Base-by-base conservation (phyloP, 2,113 vertebrate genomes). In the Cathartes aura region DNA sequence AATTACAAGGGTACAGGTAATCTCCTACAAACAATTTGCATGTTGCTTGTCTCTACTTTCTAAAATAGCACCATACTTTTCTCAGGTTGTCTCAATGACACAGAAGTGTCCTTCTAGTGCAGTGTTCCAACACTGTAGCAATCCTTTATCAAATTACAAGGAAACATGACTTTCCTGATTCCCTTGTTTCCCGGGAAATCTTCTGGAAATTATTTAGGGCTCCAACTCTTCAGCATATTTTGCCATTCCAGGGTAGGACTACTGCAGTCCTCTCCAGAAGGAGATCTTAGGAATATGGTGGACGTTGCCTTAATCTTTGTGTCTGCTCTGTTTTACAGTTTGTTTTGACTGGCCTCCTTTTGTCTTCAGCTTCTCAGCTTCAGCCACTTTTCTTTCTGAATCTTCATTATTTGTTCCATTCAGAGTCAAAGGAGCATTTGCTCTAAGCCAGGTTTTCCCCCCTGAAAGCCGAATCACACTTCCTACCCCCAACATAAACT, bases 291-390 rank as follows among this genome's bases (percentile, higher is more conserved):
- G 6, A 81, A 38, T 66, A 53, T 20, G 8, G 16, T 53, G 8
- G 11, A 40, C 0, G 0, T 64, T 87, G 5, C 14, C 36, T 72
- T 81, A 56, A 63, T 32, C n/a, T 78, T 50, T 68, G 15, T 29
- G 11, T 56, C 10, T 48, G 11, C 23, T 59, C 8, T 75, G 8
- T 9, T 85, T 53, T 68, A 22, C 2, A 36, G 5, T 48, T 73
- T 56, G 16, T 22, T 75, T 81, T 76, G 34, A 73, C 23, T 6
- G 16, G 8, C 7, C 6, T 40, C 21, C 8, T 81, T 80, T 52
- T 66, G 13, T 56, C 52, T 66, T 81, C 45, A 66, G 12, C 32
- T 81, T 88, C 76, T 75, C 55, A 67, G 5, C 32, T 82, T 85
- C 45, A 73, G 6, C 4, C 27, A 17, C 11, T 23, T 60, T 68